Base-by-base conservation (phyloP, 1,140 invertebrate genomes). In the Diorhabda elongata region DNA sequence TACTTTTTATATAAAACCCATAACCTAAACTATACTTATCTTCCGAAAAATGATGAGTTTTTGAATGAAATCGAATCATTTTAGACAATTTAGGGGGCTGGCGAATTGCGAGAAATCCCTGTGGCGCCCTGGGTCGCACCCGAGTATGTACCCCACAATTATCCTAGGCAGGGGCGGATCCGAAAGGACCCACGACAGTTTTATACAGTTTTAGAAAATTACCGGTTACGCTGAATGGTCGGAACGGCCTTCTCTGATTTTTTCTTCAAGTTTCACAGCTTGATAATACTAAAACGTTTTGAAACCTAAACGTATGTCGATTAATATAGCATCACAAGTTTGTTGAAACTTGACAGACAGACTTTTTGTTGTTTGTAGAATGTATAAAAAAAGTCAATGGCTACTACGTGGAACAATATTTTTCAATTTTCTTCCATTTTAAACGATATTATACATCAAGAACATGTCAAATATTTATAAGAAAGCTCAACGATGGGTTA, bases 151-250 rank as follows among this genome's bases (percentile, higher is more conserved):
- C 57, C 67, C 70, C 70, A 58, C 62, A 71, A 71, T 71, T 71
- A 71, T 64, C 45, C 42, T 57, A 61, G 61, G 4, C 43, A 43
- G 8, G 64, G 67, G 47, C 61, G 67, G 67, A 41, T n/a, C 61
- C 9, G 56, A 56, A 45, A 64, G 67, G 58, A 65, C 63, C 60
- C 61, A 58, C 59, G 67, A 63, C 67, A 69, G 61, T 69, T 72
- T 72, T 65, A 69, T 72, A 72, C 71, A 69, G 26, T 68, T 72
- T 72, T 71, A 72, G 71, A 67, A 69, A 72, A 72, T 72, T 69
- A 64, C 45, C 42, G 71, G 71, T 58, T 72, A 69, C 60, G 9
- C 47, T 63, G 56, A 71, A 71, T 57, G 66, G 26, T 60, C 42
- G 62, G 26, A 67, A 44, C 69, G 66, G 59, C 69, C 69, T 41